Evolutionary conservation across 2,888 invertebrate genomes (phyloP), one percentile per base, ranked within the genome.

Genomic region (Epirrita christyi): DNA sequence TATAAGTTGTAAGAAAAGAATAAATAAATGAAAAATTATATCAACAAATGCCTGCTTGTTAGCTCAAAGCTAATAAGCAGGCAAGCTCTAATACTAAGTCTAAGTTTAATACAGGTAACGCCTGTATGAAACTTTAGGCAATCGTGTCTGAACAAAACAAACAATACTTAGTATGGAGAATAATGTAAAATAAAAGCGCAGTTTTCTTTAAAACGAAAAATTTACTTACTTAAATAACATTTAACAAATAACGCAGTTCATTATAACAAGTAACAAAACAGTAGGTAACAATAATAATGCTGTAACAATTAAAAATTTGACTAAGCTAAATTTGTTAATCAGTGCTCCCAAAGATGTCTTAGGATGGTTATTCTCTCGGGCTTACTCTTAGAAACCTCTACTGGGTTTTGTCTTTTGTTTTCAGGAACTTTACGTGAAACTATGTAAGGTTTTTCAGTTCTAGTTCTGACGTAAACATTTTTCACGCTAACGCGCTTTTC

Each of bases 281-380:
- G 21, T 50, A 49, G 38, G 14, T 46, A 63, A 63, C 55, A 53
- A 58, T 50, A 54, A 58, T 28, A 55, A 63, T 36, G 13, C 21
- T 43, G 27, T 63, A 72, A 69, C 64, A 68, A 70, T 59, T 55
- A 62, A 59, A 68, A 53, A 49, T 7, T 29, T 29, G 6, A 29
- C 28, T 29, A 29, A 29, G 28, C 59, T 66, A 38, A 51, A n/a
- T 58, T 61, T 61, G 52, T 52, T 61, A 55, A 61, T 71, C 67
- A 81, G 61, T 84, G 75, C 60, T 83, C 75, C 86, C 85, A 85
- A 44, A 80, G 63, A 46, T 81, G 86, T 52, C 80, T 74, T 15
- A 84, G 61, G 43, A 82, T 73, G 13, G 76, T 74, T 32, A 78
- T 54, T 56, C 74, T 81, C 11, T 82, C 75, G 4, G 73, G 67